phyloP scores from a whole-genome alignment of 2,113 vertebrate genomes.

The Menidia beryllina region DNA sequence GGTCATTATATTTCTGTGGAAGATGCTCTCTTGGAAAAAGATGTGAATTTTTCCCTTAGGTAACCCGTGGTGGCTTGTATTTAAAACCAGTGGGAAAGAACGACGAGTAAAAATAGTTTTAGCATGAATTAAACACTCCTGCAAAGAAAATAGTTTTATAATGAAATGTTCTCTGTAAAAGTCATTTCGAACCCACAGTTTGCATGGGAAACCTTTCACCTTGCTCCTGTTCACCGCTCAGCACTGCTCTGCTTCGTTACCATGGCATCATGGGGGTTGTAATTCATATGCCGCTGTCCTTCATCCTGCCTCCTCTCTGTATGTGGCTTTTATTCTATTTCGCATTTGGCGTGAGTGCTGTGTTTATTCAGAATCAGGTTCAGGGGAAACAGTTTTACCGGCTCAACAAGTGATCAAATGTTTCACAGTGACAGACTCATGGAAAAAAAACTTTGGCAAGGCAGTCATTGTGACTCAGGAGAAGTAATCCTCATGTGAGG shows the following conservation, averaged over 20 bases:
- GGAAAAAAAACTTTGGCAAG: conserved; percentile 3
- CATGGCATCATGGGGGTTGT: conserved; percentile 35
- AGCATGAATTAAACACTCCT: conserved; percentile 11
- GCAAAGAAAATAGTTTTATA: conserved; percentile 23
- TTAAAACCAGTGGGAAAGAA: conserved; percentile 13
- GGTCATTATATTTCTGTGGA: conserved; percentile 16
- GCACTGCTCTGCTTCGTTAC: conserved; percentile 39
- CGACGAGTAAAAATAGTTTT: conserved; percentile 11
- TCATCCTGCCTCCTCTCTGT: conserved; percentile 6
- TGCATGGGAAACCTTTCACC: conserved; percentile 26
- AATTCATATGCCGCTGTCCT: conserved; percentile 13
- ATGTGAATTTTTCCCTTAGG: conserved; percentile 8
- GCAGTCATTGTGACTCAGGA: conserved; percentile 1
- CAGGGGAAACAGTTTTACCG: background rate
- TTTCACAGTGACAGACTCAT: conserved; percentile 1
- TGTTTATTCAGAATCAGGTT: background rate
- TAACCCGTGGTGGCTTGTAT: conserved; percentile 1
- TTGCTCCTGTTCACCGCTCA: conserved; percentile 30
- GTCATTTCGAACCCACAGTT: background rate
- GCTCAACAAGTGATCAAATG: conserved; percentile 12
- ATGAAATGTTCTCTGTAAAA: conserved; percentile 18
- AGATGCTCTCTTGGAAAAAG: background rate
- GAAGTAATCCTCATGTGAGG: background rate
- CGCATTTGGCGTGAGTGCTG: background rate
- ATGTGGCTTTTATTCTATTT: conserved; percentile 7